Evolutionary conservation across 2,113 vertebrate species (phyloP), one percentile per base, ranked within the genome.

Genomic region (Siniperca chuatsi): DNA sequence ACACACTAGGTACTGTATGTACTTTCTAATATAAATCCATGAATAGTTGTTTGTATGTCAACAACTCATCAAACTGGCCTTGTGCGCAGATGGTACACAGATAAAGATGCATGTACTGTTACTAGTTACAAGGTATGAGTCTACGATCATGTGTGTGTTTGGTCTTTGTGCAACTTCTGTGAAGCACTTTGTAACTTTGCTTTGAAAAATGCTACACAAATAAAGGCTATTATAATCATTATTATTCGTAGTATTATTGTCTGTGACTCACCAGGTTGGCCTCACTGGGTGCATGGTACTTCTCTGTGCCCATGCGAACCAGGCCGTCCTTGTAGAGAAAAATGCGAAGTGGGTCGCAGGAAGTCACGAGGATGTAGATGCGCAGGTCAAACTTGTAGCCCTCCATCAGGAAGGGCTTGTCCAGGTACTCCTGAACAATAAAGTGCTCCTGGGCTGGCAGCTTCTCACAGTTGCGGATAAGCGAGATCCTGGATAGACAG

Each of bases 321-420:
- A 99, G 96, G 84, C 98, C 98, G 67, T 99, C 98, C 13, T 99
- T 97, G 94, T 99, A 99, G 52, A 99, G 96, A 94, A 99, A 99
- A 93, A 99, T 96, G 92, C 98, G 97, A 65, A 99, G 94, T 1
- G 98, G 98, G 90, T 99, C 98, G 72, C 98, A 99, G 67, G 98
- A 99, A n/a, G 98, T 99, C 88, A 99, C 96, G 64, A 99, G 95
- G 94, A 98, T 98, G 94, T 99, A 99, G 92, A 99, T 97, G 80
- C 98, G 96, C 86, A 99, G 96, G 92, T 99, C 98, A 92, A 99
- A 99, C 93, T 99, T 99, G 96, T 98, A 99, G 62, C 98, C 98
- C 95, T 99, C 98, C 97, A 99, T 98, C 79, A 99, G 94, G 88
- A 99, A 99, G 44, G 98, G 98, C 79, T 99, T 99, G 92, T 99